Evolutionary conservation across 2,888 invertebrate genomes (phyloP), one percentile per base, ranked within the genome.

Genomic region (Philhelius pedissequus): DNA sequence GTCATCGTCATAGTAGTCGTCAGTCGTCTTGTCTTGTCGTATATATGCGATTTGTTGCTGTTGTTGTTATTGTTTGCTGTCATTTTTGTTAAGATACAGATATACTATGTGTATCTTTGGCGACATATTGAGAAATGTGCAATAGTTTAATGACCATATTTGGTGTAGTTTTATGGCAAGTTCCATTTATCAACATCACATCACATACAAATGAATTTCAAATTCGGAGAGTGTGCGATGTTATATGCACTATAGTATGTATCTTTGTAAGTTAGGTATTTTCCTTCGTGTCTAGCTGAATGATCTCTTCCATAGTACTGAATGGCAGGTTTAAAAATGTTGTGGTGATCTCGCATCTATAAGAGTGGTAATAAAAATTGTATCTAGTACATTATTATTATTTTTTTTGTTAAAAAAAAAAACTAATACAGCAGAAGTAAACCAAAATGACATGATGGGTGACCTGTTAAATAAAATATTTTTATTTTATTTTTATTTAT

Each of bases 41-140:
- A 15, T 56, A 52, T 20, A 22, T 38, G 15, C 38, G 48, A 70
- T 56, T 69, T 71, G 77, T 70, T 69, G 62, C 66, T 74, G 74
- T 60, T 69, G 62, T 70, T 74, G 74, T 60, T 66, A 52, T 80
- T 54, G 69, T 74, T 60, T 35, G 20, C 56, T 56, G 56, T 56
- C 56, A 56, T 62, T 74, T 78, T 56, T 74, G 32, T 71, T 52
- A 8, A 64, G 62, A 62, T 62, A 62, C 27, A 62, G 56, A 35
- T 43, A 62, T 62, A 62, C 62, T 43, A 25, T 62, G 60, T 80
- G 80, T 76, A 71, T 76, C 84, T 84, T 80, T 80, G 84, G 90
- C 90, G 90, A 90, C 90, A 90, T 90, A 90, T 90, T 90, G 90
- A 90, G 90, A 90, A 90, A 90, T 90, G 91, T 89, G 91, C 90